Percentiles rank a stretch among this genome's conserved stretches.
These are phyloP conservation scores for Gryllus bimaculatus DNA, from an alignment of 1,140 invertebrate genomes.

Conservation along the genomic window DNA sequence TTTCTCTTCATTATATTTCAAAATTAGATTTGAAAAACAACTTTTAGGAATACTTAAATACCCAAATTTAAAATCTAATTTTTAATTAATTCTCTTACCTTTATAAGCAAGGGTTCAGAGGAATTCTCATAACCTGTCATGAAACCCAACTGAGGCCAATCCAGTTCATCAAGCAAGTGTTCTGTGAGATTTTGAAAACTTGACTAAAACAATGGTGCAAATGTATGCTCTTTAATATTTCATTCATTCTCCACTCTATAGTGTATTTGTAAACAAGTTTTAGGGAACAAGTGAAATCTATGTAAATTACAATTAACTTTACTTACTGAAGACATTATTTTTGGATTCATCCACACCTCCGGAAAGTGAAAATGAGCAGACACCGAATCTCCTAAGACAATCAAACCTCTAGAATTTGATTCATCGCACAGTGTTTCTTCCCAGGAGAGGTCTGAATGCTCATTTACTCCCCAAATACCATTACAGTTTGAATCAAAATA, in stretches of 20 bases:
- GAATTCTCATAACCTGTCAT: constrained; percentile 35
- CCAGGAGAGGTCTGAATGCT: constrained; percentile 30
- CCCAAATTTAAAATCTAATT: not conserved
- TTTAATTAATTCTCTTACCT: constrained; percentile 13
- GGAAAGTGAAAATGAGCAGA: constrained; percentile 45
- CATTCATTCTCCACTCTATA: not conserved
- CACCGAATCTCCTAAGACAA: constrained; percentile 43
- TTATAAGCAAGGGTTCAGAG: constrained; percentile 21
- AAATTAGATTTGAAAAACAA: no score
- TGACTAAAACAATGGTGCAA: constrained; percentile 25
- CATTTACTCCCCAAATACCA: constrained; percentile 39
- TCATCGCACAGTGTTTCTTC: constrained; percentile 37
- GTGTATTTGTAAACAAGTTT: not conserved
- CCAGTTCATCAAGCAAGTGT: constrained; percentile 39
- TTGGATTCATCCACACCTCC: constrained; percentile 37
- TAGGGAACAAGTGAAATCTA: no score
- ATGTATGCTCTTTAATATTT: not conserved
- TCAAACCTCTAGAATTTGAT: constrained; percentile 33
- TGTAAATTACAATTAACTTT: not conserved
- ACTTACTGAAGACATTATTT: constrained; percentile 30
- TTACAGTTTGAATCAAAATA: constrained; percentile 40
- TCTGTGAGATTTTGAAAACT: constrained; percentile 32
- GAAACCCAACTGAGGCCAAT: constrained; percentile 44
- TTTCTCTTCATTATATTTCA: no score
- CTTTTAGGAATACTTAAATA: no score